Evolutionary conservation across 2,113 vertebrate genomes (phyloP).

Genomic region (Motacilla alba): DNA sequence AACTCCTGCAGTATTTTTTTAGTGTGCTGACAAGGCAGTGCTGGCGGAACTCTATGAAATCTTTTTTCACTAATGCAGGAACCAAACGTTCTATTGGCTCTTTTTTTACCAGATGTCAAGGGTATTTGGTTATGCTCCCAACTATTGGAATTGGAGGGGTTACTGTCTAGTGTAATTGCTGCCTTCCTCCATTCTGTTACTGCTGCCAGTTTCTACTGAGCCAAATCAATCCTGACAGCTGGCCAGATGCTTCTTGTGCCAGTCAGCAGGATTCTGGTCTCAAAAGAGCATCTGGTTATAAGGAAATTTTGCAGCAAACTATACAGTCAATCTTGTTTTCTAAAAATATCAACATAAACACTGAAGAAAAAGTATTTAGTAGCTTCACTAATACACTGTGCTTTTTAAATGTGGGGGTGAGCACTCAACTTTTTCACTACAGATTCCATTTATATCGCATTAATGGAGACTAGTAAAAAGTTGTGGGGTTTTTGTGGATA

Average conservation of each 20-base stretch:
- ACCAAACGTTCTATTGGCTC: not conserved
- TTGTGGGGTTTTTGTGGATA: not conserved
- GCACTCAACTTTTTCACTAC: not conserved
- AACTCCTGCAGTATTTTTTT: not conserved
- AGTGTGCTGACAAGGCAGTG: not conserved
- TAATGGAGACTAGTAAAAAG: not conserved
- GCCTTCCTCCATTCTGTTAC: not conserved
- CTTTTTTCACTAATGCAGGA: not conserved
- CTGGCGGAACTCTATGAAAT: not conserved
- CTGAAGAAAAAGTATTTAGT: not conserved
- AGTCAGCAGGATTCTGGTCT: constrained; percentile 57
- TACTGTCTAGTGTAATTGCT: constrained; percentile 33
- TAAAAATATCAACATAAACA: constrained; percentile 18
- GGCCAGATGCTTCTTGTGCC: constrained; percentile 60
- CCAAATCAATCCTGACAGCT: constrained; percentile 62
- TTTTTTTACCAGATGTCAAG: constrained; percentile 5
- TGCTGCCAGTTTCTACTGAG: constrained; percentile 29
- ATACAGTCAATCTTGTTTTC: not conserved
- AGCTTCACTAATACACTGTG: not conserved
- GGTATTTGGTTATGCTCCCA: constrained; percentile 14
- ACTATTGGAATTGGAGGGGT: not conserved
- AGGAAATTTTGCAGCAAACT: constrained; percentile 19
- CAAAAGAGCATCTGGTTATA: constrained; percentile 48
- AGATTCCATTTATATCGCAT: not conserved
- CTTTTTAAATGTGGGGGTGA: not conserved